Evolutionary conservation across 1,140 invertebrate species (phyloP), one percentile per base, ranked within the genome.

Genomic region (Anoplolepis gracilipes): DNA sequence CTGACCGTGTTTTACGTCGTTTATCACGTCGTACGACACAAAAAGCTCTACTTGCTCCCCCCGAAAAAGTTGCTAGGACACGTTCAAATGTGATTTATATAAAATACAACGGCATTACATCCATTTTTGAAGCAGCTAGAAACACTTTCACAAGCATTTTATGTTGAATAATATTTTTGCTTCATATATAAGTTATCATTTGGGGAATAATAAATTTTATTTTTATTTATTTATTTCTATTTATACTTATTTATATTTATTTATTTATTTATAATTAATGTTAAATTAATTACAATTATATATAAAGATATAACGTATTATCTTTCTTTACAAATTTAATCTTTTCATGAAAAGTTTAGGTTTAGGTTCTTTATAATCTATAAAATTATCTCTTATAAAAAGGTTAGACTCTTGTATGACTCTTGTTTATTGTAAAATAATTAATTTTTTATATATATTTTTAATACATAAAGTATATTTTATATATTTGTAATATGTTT

Each of bases 1-100:
- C 65, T 42, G 49, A 57, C 13, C 64, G 49, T 81, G 22, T 81
- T 81, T 81, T 65, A 72, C 53, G 30, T 72, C 78, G 53, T 81
- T 81, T 81, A 53, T 81, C 65, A 81, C 49, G 36, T 65, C 22
- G 75, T 22, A 19, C 25, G 49, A 39, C 49, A 57, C 36, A 69
- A 46, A 81, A 57, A 59, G 22, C 53, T 30, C 16, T 30, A 4
- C 25, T 19, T 64, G 30, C 22, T 33, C 2, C 5, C 3, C 13
- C 16, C 49, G 28, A 39, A 76, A 62, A 75, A 75, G 1, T 79
- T 28, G 19, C 22, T 62, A 11, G 16, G 2, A 30, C 53, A 25
- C 39, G n/a, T 36, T 53, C 62, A 67, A 53, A 78, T 65, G 61
- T 67, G 30, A 78, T 67, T 67, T 67, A 78, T 53, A 25, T 36